phyloP scores from a whole-genome alignment of 1,140 invertebrate genomes.

The Drosophila lacteicornis region DNA sequence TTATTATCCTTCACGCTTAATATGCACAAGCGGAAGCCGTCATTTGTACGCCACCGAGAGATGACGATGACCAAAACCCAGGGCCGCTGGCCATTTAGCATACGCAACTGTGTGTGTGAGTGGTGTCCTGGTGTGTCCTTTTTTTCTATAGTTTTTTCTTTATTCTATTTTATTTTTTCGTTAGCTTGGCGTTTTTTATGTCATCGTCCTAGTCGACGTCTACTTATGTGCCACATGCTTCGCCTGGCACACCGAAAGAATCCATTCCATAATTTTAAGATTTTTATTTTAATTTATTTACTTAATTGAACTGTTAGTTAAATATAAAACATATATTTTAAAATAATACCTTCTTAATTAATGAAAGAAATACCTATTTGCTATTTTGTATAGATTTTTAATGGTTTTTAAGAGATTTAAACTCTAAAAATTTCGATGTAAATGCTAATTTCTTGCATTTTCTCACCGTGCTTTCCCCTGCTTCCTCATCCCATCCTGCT shows the following conservation, averaged over 20 bases:
- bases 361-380: too few species aligned
- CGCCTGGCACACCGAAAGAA: constrained; percentile 3
- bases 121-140: constrained; percentile 27
- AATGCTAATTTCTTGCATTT: too few species aligned
- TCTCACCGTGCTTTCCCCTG: constrained; percentile 1
- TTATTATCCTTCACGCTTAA: constrained; percentile 84
- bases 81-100: constrained; percentile 79
- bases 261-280: neutral
- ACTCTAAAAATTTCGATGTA: too few species aligned
- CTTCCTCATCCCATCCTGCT: neutral
- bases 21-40: constrained; percentile 83
- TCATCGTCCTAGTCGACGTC: constrained; percentile 65
- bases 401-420: too few species aligned
- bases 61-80: constrained; percentile 56
- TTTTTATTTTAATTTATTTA: neutral
- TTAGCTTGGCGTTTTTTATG: constrained; percentile 57
- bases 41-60: constrained; percentile 77
- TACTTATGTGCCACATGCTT: constrained; percentile 75
- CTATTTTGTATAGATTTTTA: too few species aligned
- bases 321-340: neutral
- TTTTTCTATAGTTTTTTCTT: constrained; percentile 14
- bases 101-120: constrained; percentile 46
- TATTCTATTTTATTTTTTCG: neutral
- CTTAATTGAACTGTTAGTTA: neutral
- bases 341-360: neutral